Evolutionary conservation across 2,113 vertebrate genomes (phyloP).

Genomic region (Apistogramma diplotaenia): DNA sequence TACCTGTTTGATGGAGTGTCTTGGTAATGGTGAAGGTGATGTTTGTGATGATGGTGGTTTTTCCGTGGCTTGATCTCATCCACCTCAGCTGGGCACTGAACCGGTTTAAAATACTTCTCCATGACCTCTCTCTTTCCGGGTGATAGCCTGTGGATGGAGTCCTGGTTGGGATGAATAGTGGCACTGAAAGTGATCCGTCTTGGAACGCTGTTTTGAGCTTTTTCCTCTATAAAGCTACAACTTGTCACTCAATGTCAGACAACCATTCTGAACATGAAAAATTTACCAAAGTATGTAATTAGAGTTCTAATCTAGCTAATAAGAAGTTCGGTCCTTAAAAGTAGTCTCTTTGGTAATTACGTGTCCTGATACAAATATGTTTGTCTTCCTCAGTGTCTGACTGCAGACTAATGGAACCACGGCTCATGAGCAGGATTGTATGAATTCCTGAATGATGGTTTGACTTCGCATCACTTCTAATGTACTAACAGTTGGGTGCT

Average conservation of each 20-base stretch:
- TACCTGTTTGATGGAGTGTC: conserved; percentile 58
- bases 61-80: conserved; percentile 55
- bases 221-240: background rate
- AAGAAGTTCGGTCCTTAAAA: background rate
- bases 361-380: background rate
- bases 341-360: background rate
- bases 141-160: conserved; percentile 9
- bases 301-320: background rate
- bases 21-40: conserved; percentile 36
- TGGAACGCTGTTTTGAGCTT: background rate
- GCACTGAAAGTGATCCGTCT: background rate
- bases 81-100: conserved; percentile 47
- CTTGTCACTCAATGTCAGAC: background rate
- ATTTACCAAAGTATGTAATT: background rate
- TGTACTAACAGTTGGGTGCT: conserved; percentile 52
- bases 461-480: conserved; percentile 58
- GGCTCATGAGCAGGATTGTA: conserved; percentile 12
- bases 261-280: background rate
- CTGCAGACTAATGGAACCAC: conserved; percentile 24
- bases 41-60: conserved; percentile 42
- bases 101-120: conserved; percentile 79
- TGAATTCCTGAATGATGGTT: conserved; percentile 35
- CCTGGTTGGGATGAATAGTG: background rate
- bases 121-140: conserved; percentile 57
- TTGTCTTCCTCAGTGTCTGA: conserved; percentile 26